Conservation (phyloP, 23 tunicate genomes). For the Clavelina lepadiformis region DNA sequence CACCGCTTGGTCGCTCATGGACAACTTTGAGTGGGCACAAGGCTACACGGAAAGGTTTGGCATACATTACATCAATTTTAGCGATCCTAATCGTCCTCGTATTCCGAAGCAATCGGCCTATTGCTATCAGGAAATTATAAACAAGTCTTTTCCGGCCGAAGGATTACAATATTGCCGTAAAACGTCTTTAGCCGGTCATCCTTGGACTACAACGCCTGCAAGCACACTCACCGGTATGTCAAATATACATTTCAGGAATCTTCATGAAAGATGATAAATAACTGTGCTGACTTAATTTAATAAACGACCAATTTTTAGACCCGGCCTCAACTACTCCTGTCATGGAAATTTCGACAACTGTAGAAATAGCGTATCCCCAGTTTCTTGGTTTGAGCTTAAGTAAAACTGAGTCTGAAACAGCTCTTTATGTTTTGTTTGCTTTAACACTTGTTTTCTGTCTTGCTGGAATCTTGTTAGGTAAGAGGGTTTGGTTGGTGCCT, state of each 20-base stretch:
- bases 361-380: slow-evolving; percentile 15
- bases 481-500: not conserved
- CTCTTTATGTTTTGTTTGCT: slow-evolving; percentile 38
- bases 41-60: slow-evolving; percentile 80
- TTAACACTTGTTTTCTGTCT: slow-evolving; percentile 39
- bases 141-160: slow-evolving; percentile 16
- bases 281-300: no score
- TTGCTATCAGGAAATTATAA: slow-evolving; percentile 42
- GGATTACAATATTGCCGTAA: slow-evolving; percentile 30
- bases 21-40: slow-evolving; percentile 87
- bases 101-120: slow-evolving; percentile 45
- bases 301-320: no score
- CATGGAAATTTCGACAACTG: not conserved
- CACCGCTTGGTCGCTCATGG: slow-evolving; percentile 98
- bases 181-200: not conserved
- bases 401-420: slow-evolving; percentile 25
- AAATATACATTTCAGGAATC: no score
- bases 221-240: no score
- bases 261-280: no score
- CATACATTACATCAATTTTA: slow-evolving; percentile 72
- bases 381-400: slow-evolving; percentile 37
- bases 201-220: not conserved
- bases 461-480: slow-evolving; percentile 19
- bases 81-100: slow-evolving; percentile 58
- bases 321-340: not conserved